Evolutionary conservation across 2,113 vertebrate species (phyloP), one percentile per base, ranked within the genome.

Genomic region (Dermatemys mawii): DNA sequence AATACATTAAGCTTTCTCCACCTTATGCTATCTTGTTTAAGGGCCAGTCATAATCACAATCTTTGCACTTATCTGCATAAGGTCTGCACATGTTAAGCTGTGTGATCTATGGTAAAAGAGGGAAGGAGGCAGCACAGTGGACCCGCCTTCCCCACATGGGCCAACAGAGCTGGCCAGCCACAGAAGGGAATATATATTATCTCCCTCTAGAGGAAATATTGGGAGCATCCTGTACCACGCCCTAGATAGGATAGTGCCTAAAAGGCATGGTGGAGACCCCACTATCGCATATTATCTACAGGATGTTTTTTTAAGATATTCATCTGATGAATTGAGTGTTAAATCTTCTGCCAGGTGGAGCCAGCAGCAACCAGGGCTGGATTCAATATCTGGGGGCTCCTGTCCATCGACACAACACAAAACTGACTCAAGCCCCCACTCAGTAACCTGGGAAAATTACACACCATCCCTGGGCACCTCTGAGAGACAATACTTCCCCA

Each of bases 231-330:
- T 88, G 93, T 48, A 6, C 9, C 38, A 8, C 14, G 3, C 46
- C 54, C 78, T 78, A 19, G 50, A 29, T 2, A 11, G 11, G 9
- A 80, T 38, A 84, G 2, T 44, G 63, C 55, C 27, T 32, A 14
- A 51, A 84, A 41, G 6, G 0, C 4, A 12, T 27, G 54, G 50
- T 26, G 81, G 86, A 90, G 3, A 38, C 26, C 29, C 87, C 85
- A 12, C 0, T 0, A 5, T 11, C 63, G 19, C 2, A 46, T 3
- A 0, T 63, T 41, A 12, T 10, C 9, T 51, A 44, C 70, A 73
- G 70, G 22, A 24, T 26, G 24, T 73, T 21, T 70, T 70, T 60
- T 29, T 70, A 38, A 19, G 17, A 38, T 70, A 70, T 38, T 70
- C n/a, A 11, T 70, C 17, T 73, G 70, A 24, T 41, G 5, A 41